phyloP scores from a whole-genome alignment of 2,797 vertebrate genomes.

The Remorina albescens region DNA sequence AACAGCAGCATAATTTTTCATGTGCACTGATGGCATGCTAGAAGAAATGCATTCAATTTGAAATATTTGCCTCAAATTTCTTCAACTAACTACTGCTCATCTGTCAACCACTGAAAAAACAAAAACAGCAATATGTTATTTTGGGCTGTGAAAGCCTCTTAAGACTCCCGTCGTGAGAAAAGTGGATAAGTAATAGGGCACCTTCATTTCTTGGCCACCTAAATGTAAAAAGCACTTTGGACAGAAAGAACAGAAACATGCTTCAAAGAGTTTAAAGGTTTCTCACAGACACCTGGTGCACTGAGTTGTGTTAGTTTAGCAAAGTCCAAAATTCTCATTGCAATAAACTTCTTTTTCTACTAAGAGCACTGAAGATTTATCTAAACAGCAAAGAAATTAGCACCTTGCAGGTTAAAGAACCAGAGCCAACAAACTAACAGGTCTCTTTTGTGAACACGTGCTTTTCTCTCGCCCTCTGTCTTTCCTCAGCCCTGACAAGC shows the following conservation, averaged over 20 bases:
- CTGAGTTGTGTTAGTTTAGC: neutral
- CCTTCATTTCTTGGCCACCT: neutral
- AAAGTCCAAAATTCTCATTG: slow-evolving; percentile 10
- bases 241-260: neutral
- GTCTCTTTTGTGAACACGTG: slow-evolving; percentile 61
- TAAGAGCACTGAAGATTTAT: neutral
- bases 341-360: neutral
- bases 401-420: slow-evolving; percentile 46
- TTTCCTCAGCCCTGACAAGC: slow-evolving; percentile 71
- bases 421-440: slow-evolving; percentile 51
- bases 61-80: neutral
- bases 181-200: neutral
- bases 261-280: slow-evolving; percentile 20
- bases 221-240: neutral
- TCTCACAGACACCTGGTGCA: slow-evolving; percentile 11
- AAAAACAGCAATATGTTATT: neutral
- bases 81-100: neutral
- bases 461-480: slow-evolving; percentile 49
- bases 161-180: neutral
- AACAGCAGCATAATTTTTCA: neutral
- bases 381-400: slow-evolving; percentile 3
- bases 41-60: neutral
- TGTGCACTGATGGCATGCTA: neutral
- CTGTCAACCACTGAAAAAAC: neutral
- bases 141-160: slow-evolving; percentile 10